Evolutionary conservation across 2,888 invertebrate species (phyloP).

Genomic region (Sarcophaga carnaria): DNA sequence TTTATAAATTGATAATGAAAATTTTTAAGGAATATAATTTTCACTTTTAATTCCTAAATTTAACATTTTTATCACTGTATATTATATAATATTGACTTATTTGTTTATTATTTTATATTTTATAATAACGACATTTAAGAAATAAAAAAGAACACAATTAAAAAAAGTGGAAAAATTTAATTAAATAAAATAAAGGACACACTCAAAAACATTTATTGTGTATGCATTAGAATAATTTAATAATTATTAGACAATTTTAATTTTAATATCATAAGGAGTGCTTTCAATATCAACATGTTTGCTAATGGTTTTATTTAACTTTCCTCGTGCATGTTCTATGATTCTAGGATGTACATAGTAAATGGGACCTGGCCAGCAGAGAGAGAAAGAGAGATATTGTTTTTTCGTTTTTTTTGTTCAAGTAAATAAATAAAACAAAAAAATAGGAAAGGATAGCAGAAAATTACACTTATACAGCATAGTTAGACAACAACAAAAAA

Average conservation of each 20-base stretch:
- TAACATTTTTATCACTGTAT: constrained; percentile 19
- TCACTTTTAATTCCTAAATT: no score
- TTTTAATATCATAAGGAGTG: constrained; percentile 81
- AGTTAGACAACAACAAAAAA: constrained; percentile 45
- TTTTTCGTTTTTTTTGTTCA: constrained; percentile 47
- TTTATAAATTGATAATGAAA: no score
- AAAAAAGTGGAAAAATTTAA: constrained; percentile 18
- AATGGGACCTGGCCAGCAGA: constrained; percentile 74
- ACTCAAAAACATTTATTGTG: constrained; percentile 13
- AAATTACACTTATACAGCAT: constrained; percentile 62
- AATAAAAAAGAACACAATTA: not conserved
- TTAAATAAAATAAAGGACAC: not conserved
- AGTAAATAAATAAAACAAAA: constrained; percentile 48
- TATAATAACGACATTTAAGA: not conserved
- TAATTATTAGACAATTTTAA: constrained; percentile 80
- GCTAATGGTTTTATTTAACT: constrained; percentile 76
- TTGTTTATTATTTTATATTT: not conserved
- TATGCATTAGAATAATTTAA: constrained; percentile 25
- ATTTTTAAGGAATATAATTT: no score
- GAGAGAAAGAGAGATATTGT: constrained; percentile 22
- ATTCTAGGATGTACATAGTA: constrained; percentile 79
- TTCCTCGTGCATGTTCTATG: constrained; percentile 80
- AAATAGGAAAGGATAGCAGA: constrained; percentile 65
- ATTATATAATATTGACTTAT: constrained; percentile 13
- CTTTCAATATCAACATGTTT: constrained; percentile 78